A percentile compares a stretch with the other conserved stretches of the same genome.
Conservation (phyloP, 1,140 invertebrate genomes). For the Elysia chlorotica region DNA sequence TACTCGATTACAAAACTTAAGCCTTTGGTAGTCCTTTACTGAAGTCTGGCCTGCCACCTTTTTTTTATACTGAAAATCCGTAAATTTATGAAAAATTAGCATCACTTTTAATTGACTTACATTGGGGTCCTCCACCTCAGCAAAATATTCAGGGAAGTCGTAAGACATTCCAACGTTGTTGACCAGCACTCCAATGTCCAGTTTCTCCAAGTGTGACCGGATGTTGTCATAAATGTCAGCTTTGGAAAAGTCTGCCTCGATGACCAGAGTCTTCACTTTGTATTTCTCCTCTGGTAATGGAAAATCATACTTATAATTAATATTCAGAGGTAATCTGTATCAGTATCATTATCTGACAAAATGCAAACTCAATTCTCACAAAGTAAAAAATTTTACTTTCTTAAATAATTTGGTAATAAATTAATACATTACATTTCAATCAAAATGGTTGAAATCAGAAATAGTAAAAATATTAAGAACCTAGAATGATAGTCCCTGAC, state of each 20-base stretch:
- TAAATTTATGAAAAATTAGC: too few species aligned
- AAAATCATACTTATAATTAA: constrained; percentile 15
- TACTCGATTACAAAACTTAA: too few species aligned
- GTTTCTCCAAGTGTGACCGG: constrained; percentile 71
- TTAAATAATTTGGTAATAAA: too few species aligned
- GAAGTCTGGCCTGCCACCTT: too few species aligned
- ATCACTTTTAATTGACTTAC: too few species aligned
- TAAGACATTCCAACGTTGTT: constrained; percentile 56
- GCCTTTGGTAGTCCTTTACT: too few species aligned
- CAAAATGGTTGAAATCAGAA: too few species aligned
- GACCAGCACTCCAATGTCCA: constrained; percentile 85
- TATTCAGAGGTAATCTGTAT: neutral
- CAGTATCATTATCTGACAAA: neutral
- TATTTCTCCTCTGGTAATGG: constrained; percentile 67
- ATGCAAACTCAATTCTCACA: neutral
- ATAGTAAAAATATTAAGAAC: too few species aligned
- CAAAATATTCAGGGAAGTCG: constrained; percentile 75
- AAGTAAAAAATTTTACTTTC: neutral
- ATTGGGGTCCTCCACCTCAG: constrained; percentile 43
- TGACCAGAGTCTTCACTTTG: constrained; percentile 79
- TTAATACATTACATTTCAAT: too few species aligned
- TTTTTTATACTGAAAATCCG: too few species aligned
- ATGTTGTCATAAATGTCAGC: constrained; percentile 78
- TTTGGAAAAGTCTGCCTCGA: constrained; percentile 85
- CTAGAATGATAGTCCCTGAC: too few species aligned